Evolutionary conservation across 2,888 invertebrate species (phyloP).

Genomic region (Chrysina gloriosa): DNA sequence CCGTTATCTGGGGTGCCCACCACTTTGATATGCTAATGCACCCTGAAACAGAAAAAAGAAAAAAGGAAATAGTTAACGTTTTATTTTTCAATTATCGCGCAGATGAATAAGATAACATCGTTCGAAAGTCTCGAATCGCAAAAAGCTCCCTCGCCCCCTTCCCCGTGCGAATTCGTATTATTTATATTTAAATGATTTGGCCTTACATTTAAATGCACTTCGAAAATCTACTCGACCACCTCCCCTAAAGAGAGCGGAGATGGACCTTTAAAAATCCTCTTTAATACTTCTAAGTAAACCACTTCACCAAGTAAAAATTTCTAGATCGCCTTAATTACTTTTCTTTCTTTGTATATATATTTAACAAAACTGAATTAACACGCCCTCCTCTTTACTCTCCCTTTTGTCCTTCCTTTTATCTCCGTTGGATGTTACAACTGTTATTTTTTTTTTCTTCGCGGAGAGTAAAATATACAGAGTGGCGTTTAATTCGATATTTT

Average conservation of each 20-base stretch:
- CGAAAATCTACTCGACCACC: slow-evolving; percentile 58
- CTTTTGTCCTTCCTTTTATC: not conserved
- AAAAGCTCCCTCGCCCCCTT: too few relatives aligned
- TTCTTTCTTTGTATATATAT: slow-evolving; percentile 23
- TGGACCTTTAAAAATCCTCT: slow-evolving; percentile 63
- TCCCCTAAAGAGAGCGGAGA: slow-evolving; percentile 57
- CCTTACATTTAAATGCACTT: slow-evolving; percentile 62
- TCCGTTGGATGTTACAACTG: slow-evolving; percentile 1
- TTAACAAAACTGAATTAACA: slow-evolving; percentile 31
- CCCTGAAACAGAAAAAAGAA: slow-evolving; percentile 61
- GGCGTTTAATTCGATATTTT: not conserved
- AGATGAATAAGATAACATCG: slow-evolving; percentile 41
- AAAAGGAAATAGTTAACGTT: slow-evolving; percentile 43
- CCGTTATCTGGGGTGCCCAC: slow-evolving; percentile 61
- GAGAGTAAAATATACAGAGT: not conserved
- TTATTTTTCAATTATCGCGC: slow-evolving; percentile 1
- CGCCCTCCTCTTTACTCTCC: not conserved
- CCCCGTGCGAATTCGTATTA: too few relatives aligned
- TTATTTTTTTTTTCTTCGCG: slow-evolving; percentile 1
- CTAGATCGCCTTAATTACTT: slow-evolving; percentile 24
- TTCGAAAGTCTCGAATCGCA: slow-evolving; percentile 32
- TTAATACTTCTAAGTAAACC: slow-evolving; percentile 56
- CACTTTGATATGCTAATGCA: slow-evolving; percentile 62
- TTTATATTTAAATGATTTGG: slow-evolving; percentile 61
- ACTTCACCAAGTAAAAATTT: slow-evolving; percentile 28